These are phyloP conservation scores for Gallinago solitaria DNA, from an alignment of 2,797 vertebrate species.

Conservation along the genomic window DNA sequence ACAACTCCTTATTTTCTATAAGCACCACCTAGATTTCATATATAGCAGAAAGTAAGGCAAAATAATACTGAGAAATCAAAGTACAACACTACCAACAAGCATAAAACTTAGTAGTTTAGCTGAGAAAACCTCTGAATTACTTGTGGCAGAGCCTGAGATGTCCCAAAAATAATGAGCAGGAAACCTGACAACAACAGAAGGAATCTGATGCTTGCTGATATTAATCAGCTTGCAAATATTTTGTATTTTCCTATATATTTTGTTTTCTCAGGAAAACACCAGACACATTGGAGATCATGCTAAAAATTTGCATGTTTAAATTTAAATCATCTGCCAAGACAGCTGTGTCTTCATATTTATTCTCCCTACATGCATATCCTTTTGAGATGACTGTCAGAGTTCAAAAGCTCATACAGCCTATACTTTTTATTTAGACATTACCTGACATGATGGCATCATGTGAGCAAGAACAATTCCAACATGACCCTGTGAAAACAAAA, in stretches of 20 bases:
- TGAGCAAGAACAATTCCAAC: conserved; percentile 95
- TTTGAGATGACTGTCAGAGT: not conserved
- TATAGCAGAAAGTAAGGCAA: conserved; percentile 13
- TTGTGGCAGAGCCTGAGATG: not conserved
- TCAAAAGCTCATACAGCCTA: not conserved
- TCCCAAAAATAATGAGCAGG: not conserved
- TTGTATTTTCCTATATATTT: not conserved
- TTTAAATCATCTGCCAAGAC: not conserved
- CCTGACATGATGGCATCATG: conserved; percentile 89
- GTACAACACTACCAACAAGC: not conserved
- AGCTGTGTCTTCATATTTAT: not conserved
- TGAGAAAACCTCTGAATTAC: not conserved
- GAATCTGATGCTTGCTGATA: not conserved
- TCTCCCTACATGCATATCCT: not conserved
- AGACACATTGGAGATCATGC: not conserved
- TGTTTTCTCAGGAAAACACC: not conserved
- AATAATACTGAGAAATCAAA: conserved; percentile 4
- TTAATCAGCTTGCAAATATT: not conserved
- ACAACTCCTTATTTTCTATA: conserved; percentile 97
- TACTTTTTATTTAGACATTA: conserved; percentile 66
- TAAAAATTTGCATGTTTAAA: not conserved
- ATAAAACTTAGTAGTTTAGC: not conserved
- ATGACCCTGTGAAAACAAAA: conserved; percentile 87
- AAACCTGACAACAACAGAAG: not conserved
- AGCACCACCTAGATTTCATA: conserved; percentile 84